Evolutionary conservation across 2,113 vertebrate genomes (phyloP), one percentile per base, ranked within the genome.

Genomic region (Actenoides lindsayi): DNA sequence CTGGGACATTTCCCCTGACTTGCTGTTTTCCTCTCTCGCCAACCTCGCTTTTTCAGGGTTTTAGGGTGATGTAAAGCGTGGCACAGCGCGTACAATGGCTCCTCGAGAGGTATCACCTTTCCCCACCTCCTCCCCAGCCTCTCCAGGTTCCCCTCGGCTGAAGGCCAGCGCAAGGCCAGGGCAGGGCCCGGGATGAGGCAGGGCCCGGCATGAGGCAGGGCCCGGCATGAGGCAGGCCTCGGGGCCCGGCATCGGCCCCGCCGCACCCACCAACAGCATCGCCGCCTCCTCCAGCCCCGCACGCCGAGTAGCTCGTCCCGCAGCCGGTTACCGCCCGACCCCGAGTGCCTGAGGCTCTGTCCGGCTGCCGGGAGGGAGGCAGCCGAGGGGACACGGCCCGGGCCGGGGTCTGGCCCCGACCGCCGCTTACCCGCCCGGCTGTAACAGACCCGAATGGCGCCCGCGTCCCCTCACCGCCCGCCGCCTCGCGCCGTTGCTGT

Each of bases 321-420:
- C 92, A 98, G 98, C 93, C 96, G 97, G 85, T 98, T 99, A 62
- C 94, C 97, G 19, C 98, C 98, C 17, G 98, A 94, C 99, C 97
- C n/a, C 98, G 97, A 4, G 96, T 97, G 73, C 98, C 96, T 64
- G 98, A 97, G 1, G 98, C 95, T 94, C 23, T 1, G 16, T 30
- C 44, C 27, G 13, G 51, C 51, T 53, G 51, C 51, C 10, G 25
- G 51, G 23, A 20, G 23, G 48, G 48, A 25, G 10, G 51, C 25
- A 15, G 51, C 51, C 24, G 51, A 53, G 51, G 13, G 13, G 51
- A 25, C 51, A 10, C 24, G 51, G 51, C 13, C 51, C 9, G 24
- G 25, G 25, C 51, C 51, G 13, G 50, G 50, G 48, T 23, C 48
- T 21, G 18, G 48, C 48, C 48, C 48, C 48, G 48, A 23, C 20